Base-by-base conservation (phyloP, 2,113 vertebrate species). In the Hippocampus zosterae region DNA sequence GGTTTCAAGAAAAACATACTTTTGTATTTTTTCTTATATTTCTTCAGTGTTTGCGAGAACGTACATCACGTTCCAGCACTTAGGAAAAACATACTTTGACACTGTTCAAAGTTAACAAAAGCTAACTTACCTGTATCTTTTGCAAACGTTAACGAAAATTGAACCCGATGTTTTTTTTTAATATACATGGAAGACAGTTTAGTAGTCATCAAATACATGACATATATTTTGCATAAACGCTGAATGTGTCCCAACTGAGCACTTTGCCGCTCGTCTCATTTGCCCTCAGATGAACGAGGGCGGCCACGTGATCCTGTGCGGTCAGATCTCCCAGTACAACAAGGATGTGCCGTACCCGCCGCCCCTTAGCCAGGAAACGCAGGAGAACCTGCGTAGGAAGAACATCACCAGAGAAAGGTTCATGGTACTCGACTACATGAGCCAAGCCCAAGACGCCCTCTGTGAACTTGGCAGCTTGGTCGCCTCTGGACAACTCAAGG, bases 291-390 rank as follows among this genome's bases (percentile, higher is more conserved):
- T 98, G 96, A 98, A 95, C 88, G 80, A 72, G 40, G 82, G 91
- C 41, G 89, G 96, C 73, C 95, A 96, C 65, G 92, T 99, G 77
- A 90, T 99, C 85, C 86, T 98, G 69, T 98, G 96, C 73, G 97
- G 97, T 64, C 96, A 98, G 52, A 98, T 99, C 79, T 98, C 97
- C 13, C 95, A 98, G 86, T 98, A 99, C 85, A 98, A 98, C 87
- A 96, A 92, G 85, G 95, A 97, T 8, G 91, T 98, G 21, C 92
- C 94, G n/a, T 98, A 98, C 76, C 96, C 97, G 73, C 95, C 96
- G 42, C 95, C 95, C 0, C 84, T 98, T 46, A 88, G 88, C 37
- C 75, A 93, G 25, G 84, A 87, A 18, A 83, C 72, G 8, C 93
- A 93, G 81, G 89, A 93, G 72, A 74, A 89, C 60, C 91, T 68